These are phyloP conservation scores for Hartigia nigra DNA, from an alignment of 2,888 invertebrate species.

Conservation along the genomic window DNA sequence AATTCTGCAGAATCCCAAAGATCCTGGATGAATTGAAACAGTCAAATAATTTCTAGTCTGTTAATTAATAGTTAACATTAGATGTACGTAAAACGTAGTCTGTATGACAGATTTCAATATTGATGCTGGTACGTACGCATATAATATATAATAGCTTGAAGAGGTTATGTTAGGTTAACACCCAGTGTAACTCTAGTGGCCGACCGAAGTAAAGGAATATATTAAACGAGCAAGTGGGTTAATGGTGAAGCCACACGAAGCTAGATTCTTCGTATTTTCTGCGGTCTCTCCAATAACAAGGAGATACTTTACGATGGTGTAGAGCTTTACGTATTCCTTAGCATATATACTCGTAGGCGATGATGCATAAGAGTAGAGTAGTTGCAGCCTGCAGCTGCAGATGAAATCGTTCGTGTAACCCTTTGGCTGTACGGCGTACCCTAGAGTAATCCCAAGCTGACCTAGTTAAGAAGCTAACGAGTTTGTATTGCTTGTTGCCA, in stretches of 20 bases:
- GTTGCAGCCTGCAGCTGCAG: neutral
- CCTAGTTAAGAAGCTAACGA: neutral
- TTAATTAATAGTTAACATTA: neutral
- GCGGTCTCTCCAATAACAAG: neutral
- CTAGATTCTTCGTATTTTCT: neutral
- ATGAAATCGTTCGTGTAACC: neutral
- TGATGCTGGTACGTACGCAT: neutral
- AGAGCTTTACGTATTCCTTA: neutral
- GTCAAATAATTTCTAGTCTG: neutral
- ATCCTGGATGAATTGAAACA: neutral
- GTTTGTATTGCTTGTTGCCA: neutral
- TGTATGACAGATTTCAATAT: neutral
- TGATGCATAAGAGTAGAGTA: neutral
- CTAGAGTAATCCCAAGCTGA: neutral
- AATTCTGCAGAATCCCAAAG: neutral
- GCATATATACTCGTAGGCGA: neutral
- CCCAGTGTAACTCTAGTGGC: neutral
- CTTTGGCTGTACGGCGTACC: neutral
- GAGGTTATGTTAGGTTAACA: neutral
- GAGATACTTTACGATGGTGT: neutral
- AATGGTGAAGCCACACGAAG: slow-evolving; percentile 32
- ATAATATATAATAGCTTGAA: neutral
- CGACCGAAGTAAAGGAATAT: neutral
- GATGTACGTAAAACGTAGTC: neutral
- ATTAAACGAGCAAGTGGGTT: slow-evolving; percentile 46